Base-by-base conservation (phyloP, 2,797 vertebrate genomes). In the Chiloscyllium punctatum region DNA sequence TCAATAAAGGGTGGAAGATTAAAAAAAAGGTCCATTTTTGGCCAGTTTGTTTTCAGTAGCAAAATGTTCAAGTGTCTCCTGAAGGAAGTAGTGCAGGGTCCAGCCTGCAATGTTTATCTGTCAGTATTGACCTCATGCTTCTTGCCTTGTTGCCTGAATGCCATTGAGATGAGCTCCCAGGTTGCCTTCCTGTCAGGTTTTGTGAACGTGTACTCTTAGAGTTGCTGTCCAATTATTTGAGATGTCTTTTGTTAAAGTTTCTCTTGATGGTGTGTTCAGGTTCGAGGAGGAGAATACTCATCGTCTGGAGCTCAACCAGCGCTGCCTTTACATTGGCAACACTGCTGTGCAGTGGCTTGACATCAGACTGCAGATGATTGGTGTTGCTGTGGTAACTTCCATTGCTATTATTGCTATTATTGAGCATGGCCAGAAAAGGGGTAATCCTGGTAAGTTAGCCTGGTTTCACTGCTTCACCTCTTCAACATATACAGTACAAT, bases 341-440 rank as follows among this genome's bases (percentile, higher is more conserved):
- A 97, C 98, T 1, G 98, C 98, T 0, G 97, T 97, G 97, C 98
- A 99, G 97, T 99, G 99, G 99, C 97, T 99, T 97, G 98, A 99
- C 97, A 99, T 99, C 96, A 98, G 98, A n/a, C 97, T 99, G 96
- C 99, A 99, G 98, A 98, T 99, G 97, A 99, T 99, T 42, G 99
- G 99, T 0, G 99, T 99, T 0, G 96, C 97, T 0, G 98, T 99
- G 96, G 97, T 99, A 96, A 99, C 98, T 0, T 96, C 98, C 96
- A 98, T 99, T 8, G 98, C 98, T 0, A 96, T 96, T 95, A 98
- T 99, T 1, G 98, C 99, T 2, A 97, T 99, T 72, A 96, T 99
- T 68, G 98, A 99, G 97, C 98, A 99, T 97, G 98, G 98, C 97
- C 97, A 97, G 71, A 96, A 97, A 95, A 96, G 98, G 0, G 98